Evolutionary conservation across 2,797 vertebrate genomes (phyloP).

Genomic region (Cyclura pinguis): DNA sequence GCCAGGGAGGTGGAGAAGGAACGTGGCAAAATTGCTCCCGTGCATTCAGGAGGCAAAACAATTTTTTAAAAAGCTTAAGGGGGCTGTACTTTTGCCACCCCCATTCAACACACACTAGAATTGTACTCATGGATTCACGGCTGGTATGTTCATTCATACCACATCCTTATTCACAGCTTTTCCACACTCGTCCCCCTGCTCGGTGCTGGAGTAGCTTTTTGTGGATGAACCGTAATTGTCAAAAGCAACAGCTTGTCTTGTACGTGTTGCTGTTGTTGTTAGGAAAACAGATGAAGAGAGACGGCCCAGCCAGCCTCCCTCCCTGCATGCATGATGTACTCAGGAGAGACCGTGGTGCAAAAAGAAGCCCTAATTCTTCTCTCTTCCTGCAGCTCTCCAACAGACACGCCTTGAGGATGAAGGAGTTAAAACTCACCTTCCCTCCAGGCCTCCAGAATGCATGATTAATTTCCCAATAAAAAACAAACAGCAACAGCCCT

Average conservation of each 20-base stretch:
- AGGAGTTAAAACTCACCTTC: background rate
- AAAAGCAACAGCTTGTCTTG: background rate
- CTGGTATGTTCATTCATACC: background rate
- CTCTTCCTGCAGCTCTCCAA: background rate
- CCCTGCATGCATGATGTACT: too few relatives aligned
- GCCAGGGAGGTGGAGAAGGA: too few relatives aligned
- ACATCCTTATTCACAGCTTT: background rate
- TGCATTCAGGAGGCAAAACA: too few relatives aligned
- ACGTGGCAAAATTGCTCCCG: too few relatives aligned
- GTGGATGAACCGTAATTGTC: background rate
- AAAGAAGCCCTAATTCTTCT: background rate
- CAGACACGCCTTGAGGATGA: too few relatives aligned
- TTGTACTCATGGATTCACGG: background rate
- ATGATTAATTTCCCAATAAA: conserved; percentile 1
- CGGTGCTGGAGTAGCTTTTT: background rate
- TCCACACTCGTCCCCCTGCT: background rate
- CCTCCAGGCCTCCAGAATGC: background rate
- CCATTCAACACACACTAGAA: too few relatives aligned
- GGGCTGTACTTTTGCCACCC: too few relatives aligned
- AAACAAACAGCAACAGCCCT: background rate
- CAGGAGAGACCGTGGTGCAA: background rate
- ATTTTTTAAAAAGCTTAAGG: too few relatives aligned
- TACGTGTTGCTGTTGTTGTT: background rate
- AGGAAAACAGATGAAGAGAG: background rate
- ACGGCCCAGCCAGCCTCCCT: background rate